Evolutionary conservation across 1,140 invertebrate genomes (phyloP).

Genomic region (Linepithema humile): DNA sequence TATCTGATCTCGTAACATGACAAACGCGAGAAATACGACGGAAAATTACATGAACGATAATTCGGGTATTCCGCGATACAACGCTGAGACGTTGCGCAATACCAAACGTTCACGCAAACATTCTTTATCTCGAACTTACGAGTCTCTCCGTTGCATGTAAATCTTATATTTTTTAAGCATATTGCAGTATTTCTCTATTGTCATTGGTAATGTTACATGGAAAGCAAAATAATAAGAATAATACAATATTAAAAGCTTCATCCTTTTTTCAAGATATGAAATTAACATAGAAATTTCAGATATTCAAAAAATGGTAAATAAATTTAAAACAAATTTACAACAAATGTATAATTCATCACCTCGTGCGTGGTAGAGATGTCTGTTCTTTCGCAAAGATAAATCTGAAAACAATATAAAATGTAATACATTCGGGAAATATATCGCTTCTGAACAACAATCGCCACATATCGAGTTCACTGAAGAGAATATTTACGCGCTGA

Average conservation of each 20-base stretch:
- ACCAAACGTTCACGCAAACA: not conserved
- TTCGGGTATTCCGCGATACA: not conserved
- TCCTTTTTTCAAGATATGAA: not conserved
- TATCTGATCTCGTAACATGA: slow-evolving; percentile 48
- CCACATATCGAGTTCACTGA: slow-evolving; percentile 21
- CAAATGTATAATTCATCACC: too few relatives aligned
- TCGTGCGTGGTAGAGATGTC: slow-evolving; percentile 10
- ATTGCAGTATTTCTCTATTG: not conserved
- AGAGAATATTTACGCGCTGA: not conserved
- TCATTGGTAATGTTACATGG: not conserved
- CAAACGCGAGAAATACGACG: slow-evolving; percentile 25
- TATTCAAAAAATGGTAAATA: not conserved
- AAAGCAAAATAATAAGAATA: not conserved
- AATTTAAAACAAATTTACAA: not conserved
- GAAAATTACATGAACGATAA: slow-evolving; percentile 37
- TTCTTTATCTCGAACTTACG: not conserved
- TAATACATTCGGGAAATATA: slow-evolving; percentile 60
- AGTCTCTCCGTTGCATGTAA: not conserved
- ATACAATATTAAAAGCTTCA: not conserved
- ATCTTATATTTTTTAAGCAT: not conserved
- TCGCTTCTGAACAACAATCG: slow-evolving; percentile 47
- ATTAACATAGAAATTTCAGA: not conserved
- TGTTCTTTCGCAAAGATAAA: slow-evolving; percentile 19
- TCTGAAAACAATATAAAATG: slow-evolving; percentile 65
- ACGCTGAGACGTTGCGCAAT: not conserved